phyloP scores from a whole-genome alignment of 2,797 vertebrate genomes.

The Centropyge bicolor region DNA sequence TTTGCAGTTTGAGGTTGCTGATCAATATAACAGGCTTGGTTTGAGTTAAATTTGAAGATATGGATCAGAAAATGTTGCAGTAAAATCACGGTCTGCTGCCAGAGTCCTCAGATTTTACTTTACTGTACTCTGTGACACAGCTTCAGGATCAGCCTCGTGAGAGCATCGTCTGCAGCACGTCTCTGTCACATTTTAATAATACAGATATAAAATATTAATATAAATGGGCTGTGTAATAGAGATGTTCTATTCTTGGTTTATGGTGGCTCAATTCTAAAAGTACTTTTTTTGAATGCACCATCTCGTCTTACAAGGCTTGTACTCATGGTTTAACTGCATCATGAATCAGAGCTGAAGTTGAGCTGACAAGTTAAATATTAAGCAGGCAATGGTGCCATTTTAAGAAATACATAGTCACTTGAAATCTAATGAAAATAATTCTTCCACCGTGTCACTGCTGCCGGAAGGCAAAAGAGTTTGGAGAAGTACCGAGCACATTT shows the following conservation, averaged over 20 bases:
- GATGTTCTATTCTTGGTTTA: neutral
- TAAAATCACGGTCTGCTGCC: neutral
- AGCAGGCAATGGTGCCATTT: neutral
- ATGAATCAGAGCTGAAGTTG: neutral
- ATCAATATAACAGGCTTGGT: too few species aligned
- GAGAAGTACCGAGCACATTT: neutral
- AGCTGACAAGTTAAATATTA: neutral
- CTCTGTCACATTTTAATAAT: neutral
- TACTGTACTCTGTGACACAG: neutral
- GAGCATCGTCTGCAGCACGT: neutral
- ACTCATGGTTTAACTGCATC: neutral
- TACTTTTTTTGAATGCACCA: neutral
- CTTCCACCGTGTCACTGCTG: neutral
- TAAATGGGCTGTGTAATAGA: neutral
- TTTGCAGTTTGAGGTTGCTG: neutral
- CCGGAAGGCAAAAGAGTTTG: neutral
- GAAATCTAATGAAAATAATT: neutral
- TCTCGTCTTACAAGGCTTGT: neutral
- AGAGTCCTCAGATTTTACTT: neutral
- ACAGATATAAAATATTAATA: too few species aligned
- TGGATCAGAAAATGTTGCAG: neutral
- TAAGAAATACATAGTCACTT: neutral
- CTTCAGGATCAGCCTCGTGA: neutral
- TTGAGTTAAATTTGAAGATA: neutral
- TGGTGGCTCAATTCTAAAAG: neutral